These are phyloP conservation scores for Clarias magur DNA, from an alignment of 2,113 vertebrate genomes.

Conservation along the genomic window DNA sequence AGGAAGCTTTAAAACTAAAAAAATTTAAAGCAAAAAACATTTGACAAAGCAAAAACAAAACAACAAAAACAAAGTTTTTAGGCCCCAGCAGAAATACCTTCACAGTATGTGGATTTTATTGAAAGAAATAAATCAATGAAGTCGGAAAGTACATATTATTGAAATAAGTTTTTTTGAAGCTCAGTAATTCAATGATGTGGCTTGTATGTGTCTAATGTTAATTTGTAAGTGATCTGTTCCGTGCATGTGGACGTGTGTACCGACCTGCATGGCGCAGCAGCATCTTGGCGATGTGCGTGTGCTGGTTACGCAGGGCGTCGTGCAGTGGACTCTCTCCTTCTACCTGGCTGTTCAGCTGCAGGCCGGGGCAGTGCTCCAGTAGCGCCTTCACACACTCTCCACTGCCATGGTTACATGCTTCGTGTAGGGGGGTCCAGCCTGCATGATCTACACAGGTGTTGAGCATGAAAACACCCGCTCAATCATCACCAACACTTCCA, in stretches of 20 bases:
- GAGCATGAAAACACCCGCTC: neutral
- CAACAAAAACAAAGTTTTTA: neutral
- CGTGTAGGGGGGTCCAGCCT: constrained; percentile 96
- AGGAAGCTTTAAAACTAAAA: neutral
- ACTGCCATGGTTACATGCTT: constrained; percentile 97
- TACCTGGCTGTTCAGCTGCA: constrained; percentile 85
- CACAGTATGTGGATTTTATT: neutral
- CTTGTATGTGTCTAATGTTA: neutral
- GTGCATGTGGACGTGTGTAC: constrained; percentile 52
- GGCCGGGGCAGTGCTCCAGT: constrained; percentile 82
- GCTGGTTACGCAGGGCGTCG: constrained; percentile 86
- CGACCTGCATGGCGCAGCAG: constrained; percentile 86
- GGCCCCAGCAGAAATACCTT: neutral
- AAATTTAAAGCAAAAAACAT: neutral
- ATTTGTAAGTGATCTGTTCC: neutral
- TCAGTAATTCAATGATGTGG: neutral
- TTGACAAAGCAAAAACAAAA: neutral
- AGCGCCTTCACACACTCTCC: constrained; percentile 86
- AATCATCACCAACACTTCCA: neutral
- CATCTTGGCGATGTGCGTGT: constrained; percentile 87
- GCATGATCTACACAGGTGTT: constrained; percentile 79
- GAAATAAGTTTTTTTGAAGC: neutral
- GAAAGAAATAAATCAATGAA: too few species aligned
- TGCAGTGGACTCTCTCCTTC: constrained; percentile 91
- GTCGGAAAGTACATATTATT: neutral